phyloP scores from a whole-genome alignment of 2,888 invertebrate species.

The Nemotelus nigrinus region DNA sequence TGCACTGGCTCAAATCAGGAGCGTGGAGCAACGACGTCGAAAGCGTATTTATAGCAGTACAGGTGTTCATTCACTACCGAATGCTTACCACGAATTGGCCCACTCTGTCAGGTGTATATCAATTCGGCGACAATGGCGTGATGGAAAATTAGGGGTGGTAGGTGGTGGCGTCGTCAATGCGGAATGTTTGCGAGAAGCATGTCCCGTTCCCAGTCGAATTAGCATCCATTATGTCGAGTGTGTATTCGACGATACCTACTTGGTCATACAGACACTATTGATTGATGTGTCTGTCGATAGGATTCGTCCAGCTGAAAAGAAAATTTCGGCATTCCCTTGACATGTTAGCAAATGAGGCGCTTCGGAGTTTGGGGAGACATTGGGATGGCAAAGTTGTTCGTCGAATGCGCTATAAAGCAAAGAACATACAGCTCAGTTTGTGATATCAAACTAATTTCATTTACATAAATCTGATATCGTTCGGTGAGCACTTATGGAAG shows the following conservation, averaged over 20 bases:
- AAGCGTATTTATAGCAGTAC: too few relatives aligned
- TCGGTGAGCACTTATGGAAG: too few relatives aligned
- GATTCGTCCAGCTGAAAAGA: constrained; percentile 61
- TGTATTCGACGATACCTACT: constrained; percentile 22
- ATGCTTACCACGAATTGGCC: neutral
- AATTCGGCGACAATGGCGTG: neutral
- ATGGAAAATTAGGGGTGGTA: constrained; percentile 5
- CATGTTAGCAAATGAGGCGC: constrained; percentile 64
- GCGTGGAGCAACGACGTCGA: too few relatives aligned
- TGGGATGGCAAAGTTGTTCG: too few relatives aligned
- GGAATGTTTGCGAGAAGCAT: neutral
- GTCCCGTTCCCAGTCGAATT: neutral
- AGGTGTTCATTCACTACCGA: too few relatives aligned
- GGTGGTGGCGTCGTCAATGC: neutral
- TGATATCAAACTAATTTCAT: too few relatives aligned
- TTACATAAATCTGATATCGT: too few relatives aligned
- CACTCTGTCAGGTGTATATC: constrained; percentile 9
- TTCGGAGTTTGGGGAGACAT: constrained; percentile 55
- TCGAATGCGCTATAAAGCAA: too few relatives aligned
- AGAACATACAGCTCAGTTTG: too few relatives aligned
- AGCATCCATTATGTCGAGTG: constrained; percentile 25
- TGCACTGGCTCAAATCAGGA: too few relatives aligned
- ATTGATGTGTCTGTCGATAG: constrained; percentile 64
- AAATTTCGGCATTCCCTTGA: constrained; percentile 53
- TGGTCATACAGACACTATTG: constrained; percentile 54